These are phyloP conservation scores for Mythimna impura DNA, from an alignment of 2,888 invertebrate species.

Conservation along the genomic window DNA sequence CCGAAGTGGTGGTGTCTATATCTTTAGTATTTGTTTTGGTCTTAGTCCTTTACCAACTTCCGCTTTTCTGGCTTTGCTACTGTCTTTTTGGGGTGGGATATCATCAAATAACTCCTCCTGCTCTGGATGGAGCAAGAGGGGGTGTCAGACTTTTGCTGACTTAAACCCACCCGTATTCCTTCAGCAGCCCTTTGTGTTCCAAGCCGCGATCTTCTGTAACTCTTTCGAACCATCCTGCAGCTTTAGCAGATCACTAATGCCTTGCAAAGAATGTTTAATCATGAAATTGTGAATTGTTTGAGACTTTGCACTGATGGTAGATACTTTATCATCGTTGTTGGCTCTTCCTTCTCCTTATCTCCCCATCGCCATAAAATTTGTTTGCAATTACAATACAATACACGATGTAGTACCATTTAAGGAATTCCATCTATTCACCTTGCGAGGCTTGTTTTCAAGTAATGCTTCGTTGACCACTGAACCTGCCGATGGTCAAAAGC, in stretches of 20 bases:
- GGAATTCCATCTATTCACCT: constrained; percentile 8
- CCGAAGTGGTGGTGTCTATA: not conserved
- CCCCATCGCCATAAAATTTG: not conserved
- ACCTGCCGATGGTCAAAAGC: constrained; percentile 39
- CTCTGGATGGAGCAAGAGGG: too few relatives aligned
- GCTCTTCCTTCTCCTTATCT: not conserved
- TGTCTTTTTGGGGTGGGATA: too few relatives aligned
- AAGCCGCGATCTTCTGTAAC: too few relatives aligned
- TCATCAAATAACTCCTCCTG: too few relatives aligned
- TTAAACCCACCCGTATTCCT: too few relatives aligned
- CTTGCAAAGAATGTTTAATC: not conserved
- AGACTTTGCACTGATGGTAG: not conserved
- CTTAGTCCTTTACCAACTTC: not conserved
- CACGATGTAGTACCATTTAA: not conserved
- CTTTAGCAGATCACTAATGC: not conserved
- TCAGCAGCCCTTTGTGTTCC: too few relatives aligned
- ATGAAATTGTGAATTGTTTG: not conserved
- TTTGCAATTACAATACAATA: not conserved
- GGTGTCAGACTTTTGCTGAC: too few relatives aligned
- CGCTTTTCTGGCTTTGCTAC: too few relatives aligned
- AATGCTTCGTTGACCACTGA: constrained; percentile 34
- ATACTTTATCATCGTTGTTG: not conserved
- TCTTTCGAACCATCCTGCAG: too few relatives aligned
- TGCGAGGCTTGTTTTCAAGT: constrained; percentile 13
- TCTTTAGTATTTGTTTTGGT: not conserved